A percentile compares a stretch with the other conserved stretches of the same genome.
phyloP scores from a whole-genome alignment of 2,113 vertebrate genomes.

The Microcebus murinus region DNA sequence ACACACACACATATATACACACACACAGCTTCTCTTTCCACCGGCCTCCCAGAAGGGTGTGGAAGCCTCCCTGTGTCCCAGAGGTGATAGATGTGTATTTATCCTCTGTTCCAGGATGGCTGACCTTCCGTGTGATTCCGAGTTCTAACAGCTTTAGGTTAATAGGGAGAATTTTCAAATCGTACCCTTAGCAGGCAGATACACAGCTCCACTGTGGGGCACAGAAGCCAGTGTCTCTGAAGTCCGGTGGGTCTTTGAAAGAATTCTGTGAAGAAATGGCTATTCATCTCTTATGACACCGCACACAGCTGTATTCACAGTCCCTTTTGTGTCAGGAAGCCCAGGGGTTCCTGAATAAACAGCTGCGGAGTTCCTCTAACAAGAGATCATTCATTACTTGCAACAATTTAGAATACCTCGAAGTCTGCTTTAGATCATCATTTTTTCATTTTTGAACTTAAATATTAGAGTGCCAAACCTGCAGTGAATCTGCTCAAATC shows the following conservation, averaged over 20 bases:
- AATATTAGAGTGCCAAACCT: background rate
- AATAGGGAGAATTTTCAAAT: background rate
- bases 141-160: background rate
- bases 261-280: slow-evolving; percentile 20
- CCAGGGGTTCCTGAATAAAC: background rate
- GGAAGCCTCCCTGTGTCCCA: background rate
- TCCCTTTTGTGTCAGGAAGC: slow-evolving; percentile 37
- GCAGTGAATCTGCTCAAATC: background rate
- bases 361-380: background rate
- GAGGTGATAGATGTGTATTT: background rate
- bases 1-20: background rate
- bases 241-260: background rate
- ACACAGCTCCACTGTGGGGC: background rate
- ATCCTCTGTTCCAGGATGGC: background rate
- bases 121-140: background rate
- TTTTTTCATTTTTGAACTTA: background rate
- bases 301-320: background rate
- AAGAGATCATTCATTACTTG: background rate
- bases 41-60: background rate
- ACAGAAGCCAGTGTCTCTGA: background rate
- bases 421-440: background rate
- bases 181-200: background rate
- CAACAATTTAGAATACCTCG: background rate
- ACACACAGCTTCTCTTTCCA: background rate
- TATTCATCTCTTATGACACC: background rate